These are phyloP conservation scores for Plebejus anna DNA, from an alignment of 2,888 invertebrate genomes.

Conservation along the genomic window DNA sequence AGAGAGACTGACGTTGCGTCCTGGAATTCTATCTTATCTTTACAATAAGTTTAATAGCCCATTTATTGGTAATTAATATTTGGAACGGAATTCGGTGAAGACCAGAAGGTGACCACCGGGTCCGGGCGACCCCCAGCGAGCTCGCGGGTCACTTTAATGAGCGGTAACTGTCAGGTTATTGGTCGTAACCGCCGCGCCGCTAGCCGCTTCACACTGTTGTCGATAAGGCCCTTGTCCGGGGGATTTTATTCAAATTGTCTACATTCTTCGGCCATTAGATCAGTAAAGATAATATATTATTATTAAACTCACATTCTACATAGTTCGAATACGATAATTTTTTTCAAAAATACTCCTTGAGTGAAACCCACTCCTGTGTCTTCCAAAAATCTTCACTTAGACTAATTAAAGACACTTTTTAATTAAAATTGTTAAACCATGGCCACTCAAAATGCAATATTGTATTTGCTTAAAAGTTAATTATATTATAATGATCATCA, in stretches of 20 bases:
- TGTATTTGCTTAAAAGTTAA: no score
- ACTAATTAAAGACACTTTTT: no score
- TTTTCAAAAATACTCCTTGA: neutral
- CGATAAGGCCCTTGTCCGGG: neutral
- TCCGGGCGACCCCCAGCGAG: neutral
- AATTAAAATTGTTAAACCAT: no score
- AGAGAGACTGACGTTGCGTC: no score
- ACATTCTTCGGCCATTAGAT: neutral
- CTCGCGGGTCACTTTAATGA: neutral
- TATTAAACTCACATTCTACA: neutral
- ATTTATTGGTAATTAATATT: constrained; percentile 7
- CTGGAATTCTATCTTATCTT: neutral
- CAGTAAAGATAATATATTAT: neutral
- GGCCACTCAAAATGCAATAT: no score
- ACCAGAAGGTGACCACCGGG: constrained; percentile 3
- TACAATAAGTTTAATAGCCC: neutral
- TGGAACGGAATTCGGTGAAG: neutral
- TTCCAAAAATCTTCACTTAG: neutral
- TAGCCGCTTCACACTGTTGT: constrained; percentile 1
- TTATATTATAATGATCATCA: no score
- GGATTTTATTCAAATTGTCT: constrained; percentile 15
- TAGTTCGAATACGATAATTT: neutral
- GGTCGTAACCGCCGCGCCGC: neutral
- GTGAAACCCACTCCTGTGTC: neutral
- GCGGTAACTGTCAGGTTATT: neutral